These are phyloP conservation scores for Drosophila mettleri DNA, from an alignment of 2,888 invertebrate species.

Conservation along the genomic window DNA sequence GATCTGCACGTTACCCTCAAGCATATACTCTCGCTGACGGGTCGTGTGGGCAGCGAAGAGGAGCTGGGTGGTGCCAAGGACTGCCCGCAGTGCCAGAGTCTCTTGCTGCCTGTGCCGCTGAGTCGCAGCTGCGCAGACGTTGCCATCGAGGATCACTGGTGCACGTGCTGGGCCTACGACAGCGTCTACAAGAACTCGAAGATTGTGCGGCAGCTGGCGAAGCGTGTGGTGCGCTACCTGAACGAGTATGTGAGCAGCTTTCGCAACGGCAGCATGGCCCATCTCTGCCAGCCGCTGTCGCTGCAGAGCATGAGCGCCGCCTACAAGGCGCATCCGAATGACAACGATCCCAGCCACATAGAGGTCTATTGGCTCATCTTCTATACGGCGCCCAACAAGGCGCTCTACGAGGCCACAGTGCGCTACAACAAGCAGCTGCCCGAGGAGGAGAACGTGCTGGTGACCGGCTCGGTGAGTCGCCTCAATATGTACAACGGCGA, in stretches of 20 bases:
- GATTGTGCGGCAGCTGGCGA: slow-evolving; percentile 86
- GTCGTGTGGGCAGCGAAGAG: slow-evolving; percentile 78
- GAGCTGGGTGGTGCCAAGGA: slow-evolving; percentile 72
- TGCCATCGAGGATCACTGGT: slow-evolving; percentile 90
- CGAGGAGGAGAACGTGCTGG: slow-evolving; percentile 82
- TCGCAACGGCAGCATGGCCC: slow-evolving; percentile 78
- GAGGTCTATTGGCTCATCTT: slow-evolving; percentile 89
- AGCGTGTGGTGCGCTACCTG: slow-evolving; percentile 79
- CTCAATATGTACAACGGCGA: slow-evolving; percentile 86
- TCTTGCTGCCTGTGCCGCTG: slow-evolving; percentile 87
- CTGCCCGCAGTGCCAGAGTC: slow-evolving; percentile 89
- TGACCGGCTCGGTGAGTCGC: slow-evolving; percentile 88
- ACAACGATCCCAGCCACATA: slow-evolving; percentile 27
- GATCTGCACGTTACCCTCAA: slow-evolving; percentile 90
- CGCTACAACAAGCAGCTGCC: slow-evolving; percentile 78
- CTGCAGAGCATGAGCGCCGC: slow-evolving; percentile 87
- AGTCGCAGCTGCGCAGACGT: slow-evolving; percentile 89
- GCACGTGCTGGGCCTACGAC: slow-evolving; percentile 89
- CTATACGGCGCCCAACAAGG: slow-evolving; percentile 89
- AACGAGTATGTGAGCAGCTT: slow-evolving; percentile 79
- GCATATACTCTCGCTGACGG: slow-evolving; percentile 87
- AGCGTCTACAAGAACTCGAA: slow-evolving; percentile 84
- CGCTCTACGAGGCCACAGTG: slow-evolving; percentile 90
- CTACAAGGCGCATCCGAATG: slow-evolving; percentile 82
- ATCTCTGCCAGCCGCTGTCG: slow-evolving; percentile 86